Evolutionary conservation across 2,797 vertebrate species (phyloP), one percentile per base, ranked within the genome.

Genomic region (Carapus acus): DNA sequence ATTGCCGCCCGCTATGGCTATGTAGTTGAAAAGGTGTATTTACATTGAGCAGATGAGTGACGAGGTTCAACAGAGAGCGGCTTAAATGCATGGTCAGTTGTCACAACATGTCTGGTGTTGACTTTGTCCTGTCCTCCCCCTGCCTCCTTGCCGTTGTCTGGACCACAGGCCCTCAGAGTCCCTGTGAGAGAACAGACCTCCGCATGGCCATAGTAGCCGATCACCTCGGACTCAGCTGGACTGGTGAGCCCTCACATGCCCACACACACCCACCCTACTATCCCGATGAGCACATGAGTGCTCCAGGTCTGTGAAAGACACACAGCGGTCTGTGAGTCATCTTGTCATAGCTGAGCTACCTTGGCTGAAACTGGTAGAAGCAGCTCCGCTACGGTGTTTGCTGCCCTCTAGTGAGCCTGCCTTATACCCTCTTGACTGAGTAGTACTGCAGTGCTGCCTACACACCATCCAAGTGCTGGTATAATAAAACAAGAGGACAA

Each of bases 171-270:
- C 96, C 96, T 74, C 94, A 98, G 88, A 99, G 94, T 88, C 96
- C 96, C 75, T 99, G 96, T 79, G 96, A 99, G 82, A 92, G 96
- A 76, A 99, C 96, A 78, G 94, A 99, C 86, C 91, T 98, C 85
- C 92, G 96, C 71, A 99, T 97, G 94, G 96, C 96, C 52, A 99
- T 99, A 83, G 96, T 99, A 74, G 96, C 96, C 1, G 96, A 99
- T 84, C 96, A 99, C 78, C 90, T 99, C 60, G 96, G 96, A 85
- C 92, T 99, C 85, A 99, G 96, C 83, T 99, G 96, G 96, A 99
- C 96, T 82, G 96, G 96, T 99, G 89, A 90, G 88, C 41, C 3
- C 7, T 2, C 19, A 34, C 51, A 27, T 54, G 51, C 31, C 8
- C 1, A 34, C 50, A 16, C 27, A 16, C 21, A 29, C 19, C 43